Base-by-base conservation (phyloP, 2,113 vertebrate genomes). In the Plotosus lineatus region DNA sequence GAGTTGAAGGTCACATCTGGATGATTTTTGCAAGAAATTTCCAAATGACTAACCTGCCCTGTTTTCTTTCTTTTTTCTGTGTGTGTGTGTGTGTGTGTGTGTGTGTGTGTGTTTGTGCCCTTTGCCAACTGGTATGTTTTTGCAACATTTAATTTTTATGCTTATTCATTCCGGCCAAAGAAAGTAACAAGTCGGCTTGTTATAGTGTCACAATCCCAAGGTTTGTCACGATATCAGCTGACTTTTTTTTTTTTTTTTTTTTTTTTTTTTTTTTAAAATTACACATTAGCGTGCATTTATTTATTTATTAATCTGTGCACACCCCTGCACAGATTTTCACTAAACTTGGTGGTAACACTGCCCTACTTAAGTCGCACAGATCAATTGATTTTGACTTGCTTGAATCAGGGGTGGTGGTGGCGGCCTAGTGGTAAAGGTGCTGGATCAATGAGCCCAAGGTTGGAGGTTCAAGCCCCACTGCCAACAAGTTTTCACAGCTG, bases 1-100 rank as follows among this genome's bases (percentile, higher is more conserved):
- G 46, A 36, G 26, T 50, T 78, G 36, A 58, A 73, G 68, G 78
- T 71, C 68, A 73, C 68, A 61, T 60, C 40, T 53, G 40, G 26
- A 26, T 80, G 68, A 51, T 63, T 80, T n/a, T 74, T 46, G 44
- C 36, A 33, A 15, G 33, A 50, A 72, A 80, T 50, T 46, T 79
- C 68, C 56, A 73, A 44, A 80, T 80, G 55, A 60, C 69, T 80
- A 80, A 60, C 61, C 38, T 48, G 51, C 40, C 15, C 28, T 53
- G 31, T 8, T 46, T 12, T 11, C 46, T 44, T 48, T 46, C 10
- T 26, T 19, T 26, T 1, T 21, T 7, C 31, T 4, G 14, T 65
- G 19, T 40, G 53, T 40, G n/a, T 2, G 53, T 78, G 40, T 26
- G 33, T 33, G 8, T n/a, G 50, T 17, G n/a, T 33, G n/a, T 2